A percentile compares a stretch with the other conserved stretches of the same genome.
phyloP scores from a whole-genome alignment of 2,113 vertebrate species.

The Brachionichthys hirsutus region DNA sequence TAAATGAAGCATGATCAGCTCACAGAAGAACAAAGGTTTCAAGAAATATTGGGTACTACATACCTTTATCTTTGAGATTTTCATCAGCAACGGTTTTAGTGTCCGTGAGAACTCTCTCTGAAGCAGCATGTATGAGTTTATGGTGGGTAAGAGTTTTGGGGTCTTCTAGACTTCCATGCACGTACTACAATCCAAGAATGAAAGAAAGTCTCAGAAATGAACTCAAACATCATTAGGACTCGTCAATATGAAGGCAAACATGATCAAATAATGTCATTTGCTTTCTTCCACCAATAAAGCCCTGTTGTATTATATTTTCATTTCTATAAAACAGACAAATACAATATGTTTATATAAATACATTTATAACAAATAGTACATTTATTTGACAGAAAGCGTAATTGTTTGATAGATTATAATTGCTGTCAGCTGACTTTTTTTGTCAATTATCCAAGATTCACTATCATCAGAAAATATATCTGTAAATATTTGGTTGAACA shows the following conservation, averaged over 20 bases:
- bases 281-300: background rate
- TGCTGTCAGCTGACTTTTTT: too few relatives aligned
- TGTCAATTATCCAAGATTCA: too few relatives aligned
- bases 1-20: conserved; percentile 4
- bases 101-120: conserved; percentile 90
- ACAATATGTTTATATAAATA: too few relatives aligned
- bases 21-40: background rate
- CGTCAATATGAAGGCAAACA: too few relatives aligned
- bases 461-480: too few relatives aligned
- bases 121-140: conserved; percentile 91
- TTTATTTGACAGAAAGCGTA: too few relatives aligned
- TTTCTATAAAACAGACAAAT: too few relatives aligned
- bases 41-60: background rate
- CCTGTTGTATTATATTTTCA: too few relatives aligned
- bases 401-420: too few relatives aligned
- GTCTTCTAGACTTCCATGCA: conserved; percentile 90
- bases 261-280: background rate
- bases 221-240: too few relatives aligned
- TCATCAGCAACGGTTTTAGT: conserved; percentile 89
- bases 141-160: conserved; percentile 93
- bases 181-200: conserved; percentile 75
- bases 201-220: background rate
- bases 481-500: too few relatives aligned
- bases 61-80: conserved; percentile 93
- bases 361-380: background rate